Evolutionary conservation across 1,140 invertebrate species (phyloP).

Genomic region (Formica selysi): DNA sequence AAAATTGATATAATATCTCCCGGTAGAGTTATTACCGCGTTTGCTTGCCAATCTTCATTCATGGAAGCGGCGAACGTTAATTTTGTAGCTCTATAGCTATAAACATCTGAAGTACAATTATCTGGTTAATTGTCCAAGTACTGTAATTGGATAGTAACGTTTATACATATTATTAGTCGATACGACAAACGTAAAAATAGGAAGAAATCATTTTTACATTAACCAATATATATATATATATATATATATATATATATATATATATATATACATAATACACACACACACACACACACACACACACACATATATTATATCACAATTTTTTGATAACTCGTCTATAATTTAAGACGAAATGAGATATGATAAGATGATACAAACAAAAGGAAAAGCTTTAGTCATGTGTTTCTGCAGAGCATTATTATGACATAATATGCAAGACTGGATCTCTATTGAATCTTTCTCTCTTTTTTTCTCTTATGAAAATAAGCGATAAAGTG

Average conservation of each 20-base stretch:
- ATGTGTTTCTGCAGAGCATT: conserved; percentile 65
- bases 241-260: no score
- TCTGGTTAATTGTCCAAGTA: conserved; percentile 59
- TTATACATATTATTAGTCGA: conserved; percentile 62
- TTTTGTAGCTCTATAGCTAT: conserved; percentile 57
- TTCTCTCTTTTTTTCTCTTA: conserved; percentile 66
- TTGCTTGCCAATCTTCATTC: conserved; percentile 53
- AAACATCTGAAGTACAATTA: conserved; percentile 76
- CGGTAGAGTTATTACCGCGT: conserved; percentile 64
- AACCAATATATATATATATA: conserved; percentile 50
- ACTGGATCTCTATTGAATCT: conserved; percentile 71
- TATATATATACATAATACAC: no score
- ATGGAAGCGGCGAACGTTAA: conserved; percentile 46
- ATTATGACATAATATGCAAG: conserved; percentile 74
- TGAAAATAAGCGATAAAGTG: conserved; percentile 56
- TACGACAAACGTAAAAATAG: conserved; percentile 63
- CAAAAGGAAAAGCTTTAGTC: conserved; percentile 67
- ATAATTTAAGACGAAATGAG: conserved; percentile 27
- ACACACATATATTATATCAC: not conserved
- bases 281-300: no score
- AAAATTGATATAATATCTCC: conserved; percentile 61
- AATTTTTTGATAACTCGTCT: conserved; percentile 57
- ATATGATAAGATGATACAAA: conserved; percentile 28
- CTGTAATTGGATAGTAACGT: conserved; percentile 56
- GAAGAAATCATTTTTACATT: conserved; percentile 62